Conservation (phyloP, 1,140 invertebrate species). For the Tetragnatha versicolor region DNA sequence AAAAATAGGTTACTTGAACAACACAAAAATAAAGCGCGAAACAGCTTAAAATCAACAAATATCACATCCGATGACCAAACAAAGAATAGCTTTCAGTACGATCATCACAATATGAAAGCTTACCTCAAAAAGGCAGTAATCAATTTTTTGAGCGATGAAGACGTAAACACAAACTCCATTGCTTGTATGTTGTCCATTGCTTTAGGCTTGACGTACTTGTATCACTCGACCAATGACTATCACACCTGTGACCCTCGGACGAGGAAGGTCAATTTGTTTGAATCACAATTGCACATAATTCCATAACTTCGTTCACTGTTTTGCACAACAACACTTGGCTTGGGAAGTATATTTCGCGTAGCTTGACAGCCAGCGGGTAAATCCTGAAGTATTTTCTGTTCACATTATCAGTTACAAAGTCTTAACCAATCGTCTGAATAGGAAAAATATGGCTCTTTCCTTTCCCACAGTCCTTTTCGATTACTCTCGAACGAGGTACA, state of each 20-base stretch:
- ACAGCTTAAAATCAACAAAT: constrained; percentile 11
- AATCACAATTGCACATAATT: constrained; percentile 39
- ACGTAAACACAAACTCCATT: constrained; percentile 54
- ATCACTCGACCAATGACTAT: constrained; percentile 55
- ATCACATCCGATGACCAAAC: background rate
- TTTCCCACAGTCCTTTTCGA: constrained; percentile 44
- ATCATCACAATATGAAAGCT: constrained; percentile 7
- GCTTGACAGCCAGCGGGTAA: constrained; percentile 15
- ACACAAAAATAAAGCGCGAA: constrained; percentile 20
- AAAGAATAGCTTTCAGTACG: background rate
- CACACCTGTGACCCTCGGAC: constrained; percentile 55
- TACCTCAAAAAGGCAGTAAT: constrained; percentile 35
- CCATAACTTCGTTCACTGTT: constrained; percentile 17
- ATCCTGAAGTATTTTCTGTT: constrained; percentile 21
- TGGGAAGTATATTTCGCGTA: background rate
- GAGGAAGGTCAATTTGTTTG: constrained; percentile 54
- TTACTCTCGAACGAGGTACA: constrained; percentile 49
- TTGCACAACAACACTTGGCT: background rate
- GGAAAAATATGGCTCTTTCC: constrained; percentile 53
- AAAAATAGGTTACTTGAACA: constrained; percentile 53
- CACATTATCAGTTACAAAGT: constrained; percentile 52
- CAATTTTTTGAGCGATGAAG: constrained; percentile 52
- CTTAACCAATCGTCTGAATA: constrained; percentile 43
- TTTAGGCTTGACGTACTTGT: constrained; percentile 54
- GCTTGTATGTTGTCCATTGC: constrained; percentile 51